A percentile compares a stretch with the other conserved stretches of the same genome.
Evolutionary conservation across 2,888 invertebrate species (phyloP).

Genomic region (Fragum fragum): DNA sequence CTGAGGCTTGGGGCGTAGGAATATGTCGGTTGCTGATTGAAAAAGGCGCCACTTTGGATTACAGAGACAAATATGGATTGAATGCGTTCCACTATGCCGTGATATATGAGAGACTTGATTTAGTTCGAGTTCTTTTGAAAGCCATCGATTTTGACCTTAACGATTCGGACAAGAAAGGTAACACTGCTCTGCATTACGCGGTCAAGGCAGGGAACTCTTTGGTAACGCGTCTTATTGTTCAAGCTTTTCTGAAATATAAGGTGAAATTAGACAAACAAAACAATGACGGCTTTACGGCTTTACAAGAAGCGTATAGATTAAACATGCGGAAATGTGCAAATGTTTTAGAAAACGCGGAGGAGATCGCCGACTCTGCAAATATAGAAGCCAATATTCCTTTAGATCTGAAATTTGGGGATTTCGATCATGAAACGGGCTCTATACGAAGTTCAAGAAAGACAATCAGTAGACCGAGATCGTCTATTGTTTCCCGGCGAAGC

Average conservation of each 20-base stretch:
- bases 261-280: slow-evolving; percentile 66
- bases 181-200: slow-evolving; percentile 85
- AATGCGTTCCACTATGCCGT: slow-evolving; percentile 85
- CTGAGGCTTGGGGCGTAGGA: slow-evolving; percentile 83
- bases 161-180: slow-evolving; percentile 81
- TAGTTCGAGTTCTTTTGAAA: slow-evolving; percentile 79
- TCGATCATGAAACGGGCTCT: slow-evolving; percentile 44
- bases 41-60: slow-evolving; percentile 79
- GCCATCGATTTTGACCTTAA: slow-evolving; percentile 85
- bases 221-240: slow-evolving; percentile 73
- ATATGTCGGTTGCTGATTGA: slow-evolving; percentile 85
- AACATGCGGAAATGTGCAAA: slow-evolving; percentile 65
- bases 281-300: slow-evolving; percentile 69
- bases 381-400: slow-evolving; percentile 64
- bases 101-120: slow-evolving; percentile 78
- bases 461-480: slow-evolving; percentile 55
- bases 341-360: slow-evolving; percentile 60
- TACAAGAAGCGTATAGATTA: slow-evolving; percentile 68
- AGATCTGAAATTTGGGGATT: slow-evolving; percentile 56
- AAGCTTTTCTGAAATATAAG: slow-evolving; percentile 70
- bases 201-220: slow-evolving; percentile 76
- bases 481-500: slow-evolving; percentile 56
- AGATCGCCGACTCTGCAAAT: slow-evolving; percentile 34
- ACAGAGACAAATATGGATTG: slow-evolving; percentile 79
- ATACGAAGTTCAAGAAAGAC: slow-evolving; percentile 52